Evolutionary conservation across 2,888 invertebrate genomes (phyloP), one percentile per base, ranked within the genome.

Genomic region (Andrena camellia): DNA sequence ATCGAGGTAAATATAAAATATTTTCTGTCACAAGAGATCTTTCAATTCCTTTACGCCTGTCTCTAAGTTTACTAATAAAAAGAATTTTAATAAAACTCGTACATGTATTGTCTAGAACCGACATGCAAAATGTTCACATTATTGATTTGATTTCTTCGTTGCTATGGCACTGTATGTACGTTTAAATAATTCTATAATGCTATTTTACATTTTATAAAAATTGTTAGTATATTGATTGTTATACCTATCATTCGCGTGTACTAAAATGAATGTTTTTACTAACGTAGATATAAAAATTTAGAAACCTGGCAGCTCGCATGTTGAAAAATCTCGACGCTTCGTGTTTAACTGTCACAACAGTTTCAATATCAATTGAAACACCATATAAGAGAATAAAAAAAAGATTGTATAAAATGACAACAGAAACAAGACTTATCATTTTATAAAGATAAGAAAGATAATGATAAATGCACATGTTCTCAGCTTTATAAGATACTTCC

Each of bases 161-260:
- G 86, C 87, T 90, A 92, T 92, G 92, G 92, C 92, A 92, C 91
- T 88, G 69, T 79, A 87, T 70, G 77, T 79, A 87, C 68, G 77
- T 84, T 89, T 82, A 86, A 89, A 88, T 85, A 88, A 82, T 77
- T 77, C 85, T 89, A 88, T 79, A 77, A 86, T 75, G 70, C 79
- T 83, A 84, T 86, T 85, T 86, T 83, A 81, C 83, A 78, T 77
- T 62, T 74, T 67, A 77, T 89, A 84, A 87, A 87, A 87, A 80
- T 83, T 73, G 69, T 69, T 78, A 76, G 82, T 77, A 78, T 80
- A 77, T 63, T 68, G 81, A 87, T 87, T 76, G 78, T 84, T 70
- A 82, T 71, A 84, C 76, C 81, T 88, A 85, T 82, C 70, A 42
- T 76, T 54, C 71, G 74, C 66, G 74, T 75, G 67, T 78, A 81